phyloP scores from a whole-genome alignment of 1,140 invertebrate genomes.

The Heliothis virescens region DNA sequence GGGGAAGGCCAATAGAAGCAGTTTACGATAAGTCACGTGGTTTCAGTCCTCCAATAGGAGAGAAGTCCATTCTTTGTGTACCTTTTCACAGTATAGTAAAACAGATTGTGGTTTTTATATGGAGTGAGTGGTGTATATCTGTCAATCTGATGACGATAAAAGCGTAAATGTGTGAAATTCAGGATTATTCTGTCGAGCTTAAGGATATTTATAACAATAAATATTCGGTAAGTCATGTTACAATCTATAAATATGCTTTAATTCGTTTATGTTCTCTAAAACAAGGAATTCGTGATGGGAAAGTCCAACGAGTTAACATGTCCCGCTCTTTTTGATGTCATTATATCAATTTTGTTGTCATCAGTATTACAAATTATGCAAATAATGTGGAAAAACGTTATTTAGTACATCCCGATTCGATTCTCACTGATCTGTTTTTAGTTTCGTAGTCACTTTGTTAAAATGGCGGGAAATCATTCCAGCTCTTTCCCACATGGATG shows the following conservation, averaged over 20 bases:
- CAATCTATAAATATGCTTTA: constrained; percentile 49
- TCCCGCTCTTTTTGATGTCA: constrained; percentile 86
- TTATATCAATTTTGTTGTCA: constrained; percentile 62
- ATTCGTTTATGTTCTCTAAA: constrained; percentile 59
- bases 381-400: neutral
- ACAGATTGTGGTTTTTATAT: constrained; percentile 83
- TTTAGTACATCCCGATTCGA: neutral
- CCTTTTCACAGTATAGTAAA: constrained; percentile 84
- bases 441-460: constrained; percentile 41
- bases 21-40: constrained; percentile 77
- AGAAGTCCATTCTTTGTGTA: constrained; percentile 83
- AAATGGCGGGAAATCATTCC: constrained; percentile 78
- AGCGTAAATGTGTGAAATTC: constrained; percentile 86
- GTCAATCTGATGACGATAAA: constrained; percentile 85
- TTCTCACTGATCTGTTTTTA: neutral
- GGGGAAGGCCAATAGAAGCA: constrained; percentile 70
- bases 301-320: constrained; percentile 77
- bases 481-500: constrained; percentile 41
- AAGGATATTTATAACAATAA: constrained; percentile 86
- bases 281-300: constrained; percentile 74
- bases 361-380: constrained; percentile 25
- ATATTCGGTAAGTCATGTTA: constrained; percentile 84
- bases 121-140: constrained; percentile 86
- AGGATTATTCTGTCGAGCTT: constrained; percentile 84
- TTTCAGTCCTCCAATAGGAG: constrained; percentile 75